phyloP scores from a whole-genome alignment of 2,888 invertebrate genomes.

The Brenthis ino region DNA sequence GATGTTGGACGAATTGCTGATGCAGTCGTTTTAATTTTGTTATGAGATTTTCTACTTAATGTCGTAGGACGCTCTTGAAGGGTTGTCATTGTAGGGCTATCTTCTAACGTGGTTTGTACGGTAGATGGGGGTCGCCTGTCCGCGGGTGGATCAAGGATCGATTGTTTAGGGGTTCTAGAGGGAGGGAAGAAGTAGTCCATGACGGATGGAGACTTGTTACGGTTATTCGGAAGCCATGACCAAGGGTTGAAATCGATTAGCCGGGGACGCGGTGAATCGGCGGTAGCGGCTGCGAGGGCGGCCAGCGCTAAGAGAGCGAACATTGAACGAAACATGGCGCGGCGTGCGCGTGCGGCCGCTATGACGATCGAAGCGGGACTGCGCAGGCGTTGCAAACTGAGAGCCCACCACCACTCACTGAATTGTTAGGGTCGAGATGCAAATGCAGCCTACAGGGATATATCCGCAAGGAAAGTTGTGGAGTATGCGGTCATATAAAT shows the following conservation, averaged over 20 bases:
- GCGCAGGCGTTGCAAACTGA: constrained; percentile 62
- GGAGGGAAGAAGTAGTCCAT: constrained; percentile 81
- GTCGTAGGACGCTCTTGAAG: constrained; percentile 69
- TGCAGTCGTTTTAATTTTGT: constrained; percentile 69
- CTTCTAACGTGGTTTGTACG: constrained; percentile 57
- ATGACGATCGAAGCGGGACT: constrained; percentile 75
- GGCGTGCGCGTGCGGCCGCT: constrained; percentile 75
- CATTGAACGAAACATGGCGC: constrained; percentile 69
- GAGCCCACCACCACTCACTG: constrained; percentile 62
- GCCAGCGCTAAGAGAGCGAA: constrained; percentile 69
- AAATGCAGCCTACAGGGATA: constrained; percentile 45
- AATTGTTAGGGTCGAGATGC: constrained; percentile 59
- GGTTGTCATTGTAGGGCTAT: constrained; percentile 63
- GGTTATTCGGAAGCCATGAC: constrained; percentile 73
- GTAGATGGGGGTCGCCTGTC: constrained; percentile 65
- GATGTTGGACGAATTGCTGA: constrained; percentile 65
- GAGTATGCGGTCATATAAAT: constrained; percentile 32
- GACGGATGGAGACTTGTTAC: constrained; percentile 73
- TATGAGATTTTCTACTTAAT: constrained; percentile 66
- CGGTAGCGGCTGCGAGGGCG: constrained; percentile 54
- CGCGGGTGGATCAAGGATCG: constrained; percentile 70
- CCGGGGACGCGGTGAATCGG: constrained; percentile 68
- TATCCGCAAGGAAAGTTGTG: constrained; percentile 33
- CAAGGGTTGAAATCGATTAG: constrained; percentile 76
- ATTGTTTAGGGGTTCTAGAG: constrained; percentile 77